Base-by-base conservation (phyloP, 2,888 invertebrate species). In the Hylaea fasciaria region DNA sequence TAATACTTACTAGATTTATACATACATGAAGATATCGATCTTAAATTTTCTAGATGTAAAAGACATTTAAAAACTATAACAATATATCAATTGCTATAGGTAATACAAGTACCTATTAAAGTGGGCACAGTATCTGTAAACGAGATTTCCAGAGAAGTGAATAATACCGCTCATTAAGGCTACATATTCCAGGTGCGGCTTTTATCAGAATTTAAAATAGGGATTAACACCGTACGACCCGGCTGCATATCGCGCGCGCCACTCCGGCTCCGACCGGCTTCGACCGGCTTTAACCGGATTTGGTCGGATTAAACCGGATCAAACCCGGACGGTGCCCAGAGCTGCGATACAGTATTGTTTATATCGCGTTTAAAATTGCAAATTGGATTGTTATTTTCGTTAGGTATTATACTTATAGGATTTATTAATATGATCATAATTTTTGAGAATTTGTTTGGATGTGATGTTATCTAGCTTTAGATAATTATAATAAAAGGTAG, bases 171-270 rank as follows among this genome's bases (percentile, higher is more conserved):
- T 68, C 63, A 70, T 73, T 71, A 72, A 70, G 62, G 62, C 67
- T 69, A 70, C 69, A 67, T 78, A 80, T 80, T 84, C 80, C 83
- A 89, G 87, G 89, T 89, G 77, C 72, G 78, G 82, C 82, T 81
- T 86, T 87, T 88, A 89, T 87, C 87, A 86, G 85, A 86, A 89
- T 91, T 92, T 91, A 90, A 91, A 92, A 87, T 80, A 78, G 85
- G 89, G 89, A 89, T 92, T 93, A 92, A 82, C 89, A 86, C 87
- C 81, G 81, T 77, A 81, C 75, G 76, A 81, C 83, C 80, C 77
- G 84, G 81, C 80, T 77, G 80, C 85, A 85, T 88, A 87, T 86
- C 87, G 82, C 80, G 73, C 73, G 70, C 75, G 62, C 78, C 82
- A 78, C 81, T 75, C 82, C 78, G 78, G 73, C 75, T 74, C 73